Conservation (phyloP, 1,140 invertebrate genomes). For the Sitodiplosis mosellana region DNA sequence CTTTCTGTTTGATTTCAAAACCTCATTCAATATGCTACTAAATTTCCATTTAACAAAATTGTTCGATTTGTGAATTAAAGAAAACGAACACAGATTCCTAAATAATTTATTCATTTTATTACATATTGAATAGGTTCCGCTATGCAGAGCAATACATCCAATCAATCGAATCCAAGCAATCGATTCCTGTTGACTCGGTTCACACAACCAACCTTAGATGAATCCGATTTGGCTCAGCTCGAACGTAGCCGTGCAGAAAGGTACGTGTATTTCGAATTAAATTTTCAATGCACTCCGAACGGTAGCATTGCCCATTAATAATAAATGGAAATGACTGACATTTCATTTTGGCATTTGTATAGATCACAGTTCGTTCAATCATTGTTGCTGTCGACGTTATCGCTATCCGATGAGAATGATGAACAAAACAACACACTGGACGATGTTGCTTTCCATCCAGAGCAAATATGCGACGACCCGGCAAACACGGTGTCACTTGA, state of each 20-base stretch:
- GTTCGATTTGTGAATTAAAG: too few species aligned
- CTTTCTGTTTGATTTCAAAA: background rate
- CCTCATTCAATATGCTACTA: background rate
- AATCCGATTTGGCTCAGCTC: slow-evolving; percentile 19
- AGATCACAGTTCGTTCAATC: slow-evolving; percentile 23
- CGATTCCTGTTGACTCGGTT: slow-evolving; percentile 21
- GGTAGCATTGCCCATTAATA: background rate
- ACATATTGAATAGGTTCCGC: background rate
- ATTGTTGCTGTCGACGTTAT: slow-evolving; percentile 17
- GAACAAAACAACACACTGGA: background rate
- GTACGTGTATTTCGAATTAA: slow-evolving; percentile 7
- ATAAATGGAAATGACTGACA: too few species aligned
- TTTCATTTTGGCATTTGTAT: background rate
- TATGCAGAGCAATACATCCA: background rate
- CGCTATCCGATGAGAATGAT: slow-evolving; percentile 11
- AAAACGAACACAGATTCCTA: too few species aligned
- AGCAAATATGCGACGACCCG: too few species aligned
- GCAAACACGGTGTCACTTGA: too few species aligned
- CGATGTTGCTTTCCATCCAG: too few species aligned
- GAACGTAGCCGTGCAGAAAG: slow-evolving; percentile 21
- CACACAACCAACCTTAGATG: slow-evolving; percentile 21
- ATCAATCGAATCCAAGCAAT: slow-evolving; percentile 6
- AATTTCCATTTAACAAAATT: too few species aligned
- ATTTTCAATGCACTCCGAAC: background rate
- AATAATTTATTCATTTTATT: too few species aligned